Evolutionary conservation across 2,888 invertebrate genomes (phyloP).

Genomic region (Oligia strigilis): DNA sequence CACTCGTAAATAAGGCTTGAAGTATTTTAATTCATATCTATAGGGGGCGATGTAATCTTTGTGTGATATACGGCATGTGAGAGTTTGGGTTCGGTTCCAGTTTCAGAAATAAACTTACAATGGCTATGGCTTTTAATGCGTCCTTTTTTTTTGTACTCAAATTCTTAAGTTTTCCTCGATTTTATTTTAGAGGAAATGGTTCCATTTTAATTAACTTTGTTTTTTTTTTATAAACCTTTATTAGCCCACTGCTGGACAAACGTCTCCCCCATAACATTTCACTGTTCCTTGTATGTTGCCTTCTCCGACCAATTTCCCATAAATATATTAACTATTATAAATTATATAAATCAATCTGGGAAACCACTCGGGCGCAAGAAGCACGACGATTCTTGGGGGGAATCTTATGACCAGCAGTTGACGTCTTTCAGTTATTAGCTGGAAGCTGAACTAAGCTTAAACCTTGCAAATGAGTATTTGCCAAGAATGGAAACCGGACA

Average conservation of each 20-base stretch:
- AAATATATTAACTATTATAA: neutral
- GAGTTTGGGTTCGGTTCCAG: constrained; percentile 26
- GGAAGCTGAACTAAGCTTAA: no score
- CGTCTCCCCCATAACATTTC: no score
- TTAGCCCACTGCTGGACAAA: no score
- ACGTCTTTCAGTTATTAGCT: neutral
- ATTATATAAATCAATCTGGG: no score
- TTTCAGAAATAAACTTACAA: neutral
- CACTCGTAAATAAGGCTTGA: constrained; percentile 66
- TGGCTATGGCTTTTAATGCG: neutral
- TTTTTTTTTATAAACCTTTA: no score
- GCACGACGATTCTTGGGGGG: neutral
- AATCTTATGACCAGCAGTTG: neutral
- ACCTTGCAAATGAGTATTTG: neutral
- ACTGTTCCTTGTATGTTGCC: no score
- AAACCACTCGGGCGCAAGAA: neutral
- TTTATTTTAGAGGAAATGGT: neutral
- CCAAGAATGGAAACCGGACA: neutral
- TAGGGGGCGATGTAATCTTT: constrained; percentile 66
- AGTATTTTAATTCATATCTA: constrained; percentile 63
- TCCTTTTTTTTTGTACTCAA: neutral
- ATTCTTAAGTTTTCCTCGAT: neutral
- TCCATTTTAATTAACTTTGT: no score
- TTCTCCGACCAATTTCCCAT: no score
- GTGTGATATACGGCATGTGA: constrained; percentile 59